Conservation (phyloP, 30 jellyfish, hydroid and myxozoan species). For the Mastigias papua region DNA sequence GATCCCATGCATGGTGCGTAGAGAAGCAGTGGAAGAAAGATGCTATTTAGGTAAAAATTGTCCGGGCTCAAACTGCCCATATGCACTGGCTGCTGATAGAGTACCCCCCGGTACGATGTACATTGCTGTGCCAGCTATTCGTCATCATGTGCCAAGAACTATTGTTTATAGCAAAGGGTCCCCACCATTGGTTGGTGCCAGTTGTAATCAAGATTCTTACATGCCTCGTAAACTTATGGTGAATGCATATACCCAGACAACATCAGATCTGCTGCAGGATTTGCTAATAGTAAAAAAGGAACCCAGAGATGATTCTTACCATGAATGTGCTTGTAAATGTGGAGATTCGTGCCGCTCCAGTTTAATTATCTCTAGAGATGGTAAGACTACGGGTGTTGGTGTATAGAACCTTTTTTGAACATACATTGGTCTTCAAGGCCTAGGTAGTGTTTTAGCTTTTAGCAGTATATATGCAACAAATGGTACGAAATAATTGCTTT, state of each 20-base stretch:
- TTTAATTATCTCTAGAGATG: conserved; percentile 43
- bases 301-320: conserved; percentile 47
- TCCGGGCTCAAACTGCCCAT: conserved; percentile 72
- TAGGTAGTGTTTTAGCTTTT: too few species aligned
- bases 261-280: conserved; percentile 68
- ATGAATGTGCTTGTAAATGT: conserved; percentile 49
- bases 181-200: conserved; percentile 38
- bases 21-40: conserved; percentile 57
- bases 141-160: conserved; percentile 61
- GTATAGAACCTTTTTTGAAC: background rate
- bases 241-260: conserved; percentile 77
- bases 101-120: conserved; percentile 69
- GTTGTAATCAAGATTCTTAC: conserved; percentile 18
- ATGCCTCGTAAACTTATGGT: conserved; percentile 71
- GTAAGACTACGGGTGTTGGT: conserved; percentile 27
- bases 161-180: conserved; percentile 48
- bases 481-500: too few species aligned
- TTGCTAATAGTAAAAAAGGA: conserved; percentile 54
- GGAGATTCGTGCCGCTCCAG: conserved; percentile 12
- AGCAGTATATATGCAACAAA: too few species aligned
- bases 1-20: conserved; percentile 79
- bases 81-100: conserved; percentile 36
- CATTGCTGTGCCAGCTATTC: conserved; percentile 78
- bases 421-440: too few species aligned
- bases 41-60: conserved; percentile 80